Evolutionary conservation across 2,797 vertebrate species (phyloP), one percentile per base, ranked within the genome.

Genomic region (Morus bassanus): DNA sequence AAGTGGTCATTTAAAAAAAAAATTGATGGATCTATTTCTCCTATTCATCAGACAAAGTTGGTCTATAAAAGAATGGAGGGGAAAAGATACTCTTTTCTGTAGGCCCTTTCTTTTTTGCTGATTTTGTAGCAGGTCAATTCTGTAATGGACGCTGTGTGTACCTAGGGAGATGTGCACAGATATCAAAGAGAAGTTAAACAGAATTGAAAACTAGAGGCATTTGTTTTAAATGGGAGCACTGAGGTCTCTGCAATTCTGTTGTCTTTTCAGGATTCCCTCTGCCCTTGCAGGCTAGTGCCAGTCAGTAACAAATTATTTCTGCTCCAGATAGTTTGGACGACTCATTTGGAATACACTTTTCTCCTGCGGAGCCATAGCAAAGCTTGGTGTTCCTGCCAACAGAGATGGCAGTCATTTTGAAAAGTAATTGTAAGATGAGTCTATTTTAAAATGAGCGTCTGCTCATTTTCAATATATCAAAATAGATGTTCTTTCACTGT

Each of bases 371-470:
- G 61, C 72, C 53, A 13, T 41, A 56, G 85, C 67, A 74, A 85
- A 95, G 61, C 82, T 92, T 9, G 0, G 31, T 68, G 80, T 39
- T 90, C 67, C 73, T 88, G 93, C 93, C 89, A 91, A 35, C 73
- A 88, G 90, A 65, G 77, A 87, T 89, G 83, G 90, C 86, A 94
- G 85, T 93, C 22, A 73, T 89, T 94, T 96, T 95, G 83, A 87
- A 50, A 63, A 80, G 41, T 94, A 87, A 93, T 93, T 87, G 70
- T 79, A 50, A 64, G 50, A 82, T 78, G 67, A 91, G 39, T 89
- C 86, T 93, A 60, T 93, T 93, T 95, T 91, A 90, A 89, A 93
- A 89, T 50, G 21, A 89, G 61, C 5, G 1, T 91, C 83, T 93
- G 85, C 74, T 94, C 60, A 25, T 85, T 96, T 95, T 90, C 60